phyloP scores from a whole-genome alignment of 1,140 invertebrate genomes.

The Cotesia typhae region DNA sequence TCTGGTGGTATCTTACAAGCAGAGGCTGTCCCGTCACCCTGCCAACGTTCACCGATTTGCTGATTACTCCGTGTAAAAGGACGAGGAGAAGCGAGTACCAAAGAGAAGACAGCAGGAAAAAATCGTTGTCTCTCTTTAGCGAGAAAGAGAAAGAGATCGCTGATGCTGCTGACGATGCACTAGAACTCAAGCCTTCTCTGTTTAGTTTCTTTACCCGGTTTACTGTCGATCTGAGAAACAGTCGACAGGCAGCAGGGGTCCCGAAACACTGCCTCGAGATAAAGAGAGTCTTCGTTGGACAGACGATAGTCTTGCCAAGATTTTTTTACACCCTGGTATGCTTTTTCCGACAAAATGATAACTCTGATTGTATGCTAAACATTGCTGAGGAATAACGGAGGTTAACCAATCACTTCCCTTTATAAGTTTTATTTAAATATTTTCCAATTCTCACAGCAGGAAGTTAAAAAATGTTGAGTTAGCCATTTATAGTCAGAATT shows the following conservation, averaged over 20 bases:
- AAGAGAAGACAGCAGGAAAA: constrained; percentile 9
- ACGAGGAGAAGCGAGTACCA: constrained; percentile 19
- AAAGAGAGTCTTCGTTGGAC: constrained; percentile 21
- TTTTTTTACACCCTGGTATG: neutral
- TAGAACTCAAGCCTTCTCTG: neutral
- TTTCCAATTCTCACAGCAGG: neutral
- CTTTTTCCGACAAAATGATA: too few relatives aligned
- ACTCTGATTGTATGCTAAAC: too few relatives aligned
- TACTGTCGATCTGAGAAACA: constrained; percentile 24
- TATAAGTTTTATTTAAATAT: too few relatives aligned
- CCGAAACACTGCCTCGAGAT: constrained; percentile 13
- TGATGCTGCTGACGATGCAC: constrained; percentile 28
- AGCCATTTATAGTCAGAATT: constrained; percentile 44
- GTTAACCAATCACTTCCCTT: too few relatives aligned
- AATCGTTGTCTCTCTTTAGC: neutral
- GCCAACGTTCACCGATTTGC: constrained; percentile 31
- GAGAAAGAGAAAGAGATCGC: neutral
- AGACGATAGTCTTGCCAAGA: constrained; percentile 23
- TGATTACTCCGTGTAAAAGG: constrained; percentile 41
- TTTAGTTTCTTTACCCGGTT: constrained; percentile 18
- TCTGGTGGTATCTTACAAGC: neutral
- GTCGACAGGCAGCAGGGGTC: constrained; percentile 17
- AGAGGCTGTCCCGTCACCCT: constrained; percentile 16
- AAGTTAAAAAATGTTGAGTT: neutral
- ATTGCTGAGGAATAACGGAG: too few relatives aligned